Base-by-base conservation (phyloP, 2,797 vertebrate species). In the Oophaga sylvatica region DNA sequence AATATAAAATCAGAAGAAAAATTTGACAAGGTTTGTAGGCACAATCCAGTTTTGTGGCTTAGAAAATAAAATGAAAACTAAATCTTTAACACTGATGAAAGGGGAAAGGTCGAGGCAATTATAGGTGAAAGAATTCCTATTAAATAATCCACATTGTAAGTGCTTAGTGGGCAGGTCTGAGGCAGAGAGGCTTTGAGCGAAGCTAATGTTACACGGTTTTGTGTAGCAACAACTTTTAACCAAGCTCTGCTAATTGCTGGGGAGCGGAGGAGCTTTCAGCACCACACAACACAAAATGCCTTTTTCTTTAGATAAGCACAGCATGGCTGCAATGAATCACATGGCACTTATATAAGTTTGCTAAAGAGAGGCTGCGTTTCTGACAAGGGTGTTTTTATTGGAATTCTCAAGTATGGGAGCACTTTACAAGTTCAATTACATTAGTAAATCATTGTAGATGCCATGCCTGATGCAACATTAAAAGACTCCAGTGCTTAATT, bases 31-130 rank as follows among this genome's bases (percentile, higher is more conserved):
- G 67, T 53, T 60, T 73, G 68, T 31, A 17, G 17, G 45, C 22
- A 31, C 63, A 70, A 84, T 68, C 62, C 80, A 45, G 80, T 67
- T 83, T 87, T 79, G 73, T 83, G 60, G 81, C 9, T 78, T 12
- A 35, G 26, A 57, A 57, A 53, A 67, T 8, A 31, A 57, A 19
- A 83, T 70, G 56, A 70, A n/a, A 35, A 77, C 10, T 12, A 75
- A 75, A 75, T 16, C 45, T 77, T 63, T 48, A 71, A 63, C 29
- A 20, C 11, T 35, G 67, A 53, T 60, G 26, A 57, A 71, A 73
- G 31, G 22, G 56, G 62, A 62, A 73, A 57, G 22, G 56, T 22
- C 60, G 11, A 57, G 31, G 57, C 80, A 86, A 80, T 45, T 31
- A 80, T 22, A 41, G 76, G 77, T 45, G 77, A 1, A 17, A 73